Evolutionary conservation across 2,113 vertebrate genomes (phyloP), one percentile per base, ranked within the genome.

Genomic region (Columba janthina): DNA sequence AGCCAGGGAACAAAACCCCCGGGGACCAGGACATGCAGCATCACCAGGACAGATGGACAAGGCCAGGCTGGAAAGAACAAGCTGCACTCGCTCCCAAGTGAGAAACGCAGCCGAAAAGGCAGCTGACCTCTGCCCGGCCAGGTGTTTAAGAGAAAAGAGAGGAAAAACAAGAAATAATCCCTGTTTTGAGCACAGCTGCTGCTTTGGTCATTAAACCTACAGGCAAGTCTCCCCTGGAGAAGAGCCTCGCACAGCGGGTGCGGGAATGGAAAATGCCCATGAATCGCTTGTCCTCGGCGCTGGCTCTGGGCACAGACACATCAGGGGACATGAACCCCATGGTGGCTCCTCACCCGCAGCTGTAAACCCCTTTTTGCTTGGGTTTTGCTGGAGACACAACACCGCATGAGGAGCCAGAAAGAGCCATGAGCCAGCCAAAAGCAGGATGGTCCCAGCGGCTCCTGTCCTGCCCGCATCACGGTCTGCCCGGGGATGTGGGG

Each of bases 61-160:
- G 15, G 73, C 61, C 75, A 72, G 86, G 38, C 83, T 95, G 95
- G 51, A 62, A 72, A 32, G 84, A 91, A 53, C 66, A 5, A 69
- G 66, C 51, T 70, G 54, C 32, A 1, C 64, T 76, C 18, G 0
- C 14, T 80, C 46, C 75, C 7, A 3, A 38, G 53, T 0, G 4
- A 42, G 58, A 88, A 83, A 75, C 1, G 3, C 54, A 16, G 38
- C 62, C 2, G 2, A 88, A 54, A 61, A 80, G 42, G 56, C 34
- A 85, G 80, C 73, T 73, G 71, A 65, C 50, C 83, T 75, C 38
- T 29, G 74, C 67, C 88, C 57, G 11, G 92, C 31, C 95, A 95
- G 92, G 94, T 93, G 93, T 78, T 88, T 32, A 12, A 88, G 24
- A 66, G 44, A 26, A 29, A 42, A 9, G 15, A 80, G 79, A 44